Percentiles rank a stretch among this genome's conserved stretches.
phyloP scores from a whole-genome alignment of 2,113 vertebrate species.

The Cranoglanis bouderius region DNA sequence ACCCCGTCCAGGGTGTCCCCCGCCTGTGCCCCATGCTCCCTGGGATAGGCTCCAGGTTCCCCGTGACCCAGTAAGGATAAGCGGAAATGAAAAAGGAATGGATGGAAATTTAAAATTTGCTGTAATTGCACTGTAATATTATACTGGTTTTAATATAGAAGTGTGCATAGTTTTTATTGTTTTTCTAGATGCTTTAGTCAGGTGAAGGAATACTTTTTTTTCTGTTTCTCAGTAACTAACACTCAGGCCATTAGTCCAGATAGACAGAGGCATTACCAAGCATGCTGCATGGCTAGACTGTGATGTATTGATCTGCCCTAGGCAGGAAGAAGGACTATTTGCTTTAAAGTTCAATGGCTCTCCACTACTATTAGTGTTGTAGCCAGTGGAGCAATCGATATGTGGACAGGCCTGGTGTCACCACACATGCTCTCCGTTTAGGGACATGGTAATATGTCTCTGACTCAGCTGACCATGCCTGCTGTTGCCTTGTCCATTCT shows the following conservation, averaged over 20 bases:
- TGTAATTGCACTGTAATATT: neutral
- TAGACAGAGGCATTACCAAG: constrained; percentile 69
- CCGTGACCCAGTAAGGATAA: too few species aligned
- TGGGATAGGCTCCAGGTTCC: too few species aligned
- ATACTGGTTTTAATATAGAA: neutral
- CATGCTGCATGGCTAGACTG: constrained; percentile 55
- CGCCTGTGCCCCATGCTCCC: too few species aligned
- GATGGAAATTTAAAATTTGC: too few species aligned
- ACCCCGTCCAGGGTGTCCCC: too few species aligned
- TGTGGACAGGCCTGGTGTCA: constrained; percentile 73
- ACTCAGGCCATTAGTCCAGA: constrained; percentile 63
- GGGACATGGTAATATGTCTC: constrained; percentile 73
- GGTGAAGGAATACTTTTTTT: constrained; percentile 29
- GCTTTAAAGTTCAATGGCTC: constrained; percentile 75
- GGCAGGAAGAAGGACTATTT: constrained; percentile 75
- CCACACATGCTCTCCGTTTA: constrained; percentile 74
- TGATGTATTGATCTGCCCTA: constrained; percentile 65
- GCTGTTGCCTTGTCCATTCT: constrained; percentile 49
- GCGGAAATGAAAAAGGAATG: too few species aligned
- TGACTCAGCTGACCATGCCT: neutral
- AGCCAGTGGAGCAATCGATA: constrained; percentile 68
- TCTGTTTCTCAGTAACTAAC: constrained; percentile 60
- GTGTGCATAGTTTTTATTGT: neutral
- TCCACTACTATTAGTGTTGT: constrained; percentile 70
- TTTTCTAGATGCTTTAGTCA: constrained; percentile 19